Evolutionary conservation across 2,797 vertebrate genomes (phyloP), one percentile per base, ranked within the genome.

Genomic region (Melanotaenia pygmaea): DNA sequence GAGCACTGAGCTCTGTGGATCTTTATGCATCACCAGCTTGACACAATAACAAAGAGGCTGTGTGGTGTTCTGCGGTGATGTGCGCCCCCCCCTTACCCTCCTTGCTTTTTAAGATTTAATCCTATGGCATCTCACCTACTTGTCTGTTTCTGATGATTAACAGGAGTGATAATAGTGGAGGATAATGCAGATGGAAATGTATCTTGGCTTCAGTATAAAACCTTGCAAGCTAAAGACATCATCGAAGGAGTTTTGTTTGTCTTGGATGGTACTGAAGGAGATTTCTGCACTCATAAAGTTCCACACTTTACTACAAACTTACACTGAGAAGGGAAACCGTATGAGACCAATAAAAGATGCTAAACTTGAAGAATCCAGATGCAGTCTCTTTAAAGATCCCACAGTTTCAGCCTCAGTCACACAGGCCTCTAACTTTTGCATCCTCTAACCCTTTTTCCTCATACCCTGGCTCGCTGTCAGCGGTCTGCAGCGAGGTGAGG

Each of bases 1-100:
- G 54, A 71, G 74, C 64, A 18, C 68, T 18, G 74, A 74, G 77
- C 87, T 86, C 84, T 61, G 72, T 72, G 84, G 82, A 85, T 89
- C 73, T 84, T 70, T 77, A 81, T 51, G 65, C 88, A 82, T 88
- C 88, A 45, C 75, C 88, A 54, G 38, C 76, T 72, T 40, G 18
- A 80, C 64, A 26, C 76, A 68, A 56, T 45, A 57, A 66, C 57
- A 47, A 38, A 37, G 43, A 59, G 53, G 40, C 64, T 45, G 67
- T n/a, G 58, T 59, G 26, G 67, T 28, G 37, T 40, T 72, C 18
- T 24, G 57, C 20, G 43, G 43, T 62, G 56, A 18, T 2, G 43
- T 35, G 34, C 58, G n/a, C 57, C 72, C 70, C 13, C 45, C 2
- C 2, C 54, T 11, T 22, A 22, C 35, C 57, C 34, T 2, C 40